Evolutionary conservation across 2,888 invertebrate genomes (phyloP).

Genomic region (Gibbula magus): DNA sequence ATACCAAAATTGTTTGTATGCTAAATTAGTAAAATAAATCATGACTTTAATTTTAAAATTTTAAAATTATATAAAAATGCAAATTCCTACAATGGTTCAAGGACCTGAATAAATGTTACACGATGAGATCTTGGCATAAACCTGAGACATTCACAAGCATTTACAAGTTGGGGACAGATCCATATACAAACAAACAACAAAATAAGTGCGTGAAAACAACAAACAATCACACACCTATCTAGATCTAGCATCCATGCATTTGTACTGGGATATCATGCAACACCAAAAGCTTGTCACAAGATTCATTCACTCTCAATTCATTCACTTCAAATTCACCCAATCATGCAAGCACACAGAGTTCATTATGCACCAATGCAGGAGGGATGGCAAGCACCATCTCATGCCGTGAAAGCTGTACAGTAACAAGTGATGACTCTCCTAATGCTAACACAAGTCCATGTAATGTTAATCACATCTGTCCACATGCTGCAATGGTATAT

Average conservation of each 20-base stretch:
- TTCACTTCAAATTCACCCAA: not conserved
- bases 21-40: too few relatives aligned
- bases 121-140: not conserved
- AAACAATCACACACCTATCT: not conserved
- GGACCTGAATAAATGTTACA: not conserved
- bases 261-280: too few relatives aligned
- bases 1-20: too few relatives aligned
- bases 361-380: slow-evolving; percentile 4
- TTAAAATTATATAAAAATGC: too few relatives aligned
- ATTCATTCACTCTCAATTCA: not conserved
- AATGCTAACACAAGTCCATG: not conserved
- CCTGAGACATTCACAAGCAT: not conserved
- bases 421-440: not conserved
- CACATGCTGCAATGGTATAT: not conserved
- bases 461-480: not conserved
- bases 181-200: not conserved
- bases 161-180: not conserved
- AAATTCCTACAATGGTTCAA: too few relatives aligned
- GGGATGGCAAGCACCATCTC: not conserved
- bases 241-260: not conserved
- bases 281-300: too few relatives aligned
- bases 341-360: not conserved
- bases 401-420: not conserved
- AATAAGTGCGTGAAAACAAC: not conserved
- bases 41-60: too few relatives aligned